Conservation (phyloP, 2,113 vertebrate species). For the Lasiurus borealis region DNA sequence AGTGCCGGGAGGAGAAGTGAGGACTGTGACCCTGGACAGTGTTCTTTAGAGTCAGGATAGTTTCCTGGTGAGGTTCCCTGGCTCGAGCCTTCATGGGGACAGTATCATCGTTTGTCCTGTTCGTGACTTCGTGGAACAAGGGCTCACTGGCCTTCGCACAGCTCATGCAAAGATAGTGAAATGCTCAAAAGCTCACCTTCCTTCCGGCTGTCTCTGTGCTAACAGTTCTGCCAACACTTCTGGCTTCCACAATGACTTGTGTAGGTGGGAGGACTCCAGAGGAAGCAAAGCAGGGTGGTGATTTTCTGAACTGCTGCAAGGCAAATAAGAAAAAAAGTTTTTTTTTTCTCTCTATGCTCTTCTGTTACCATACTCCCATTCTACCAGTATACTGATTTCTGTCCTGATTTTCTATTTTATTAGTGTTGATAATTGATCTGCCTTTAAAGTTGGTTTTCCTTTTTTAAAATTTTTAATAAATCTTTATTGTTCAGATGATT, state of each 20-base stretch:
- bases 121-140: background rate
- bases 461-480: background rate
- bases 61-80: background rate
- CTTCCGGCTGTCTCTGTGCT: background rate
- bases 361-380: background rate
- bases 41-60: background rate
- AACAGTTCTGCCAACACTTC: background rate
- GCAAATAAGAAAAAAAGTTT: background rate
- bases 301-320: background rate
- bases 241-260: background rate
- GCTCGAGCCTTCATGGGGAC: background rate
- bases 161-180: background rate
- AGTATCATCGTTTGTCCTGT: background rate
- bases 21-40: background rate
- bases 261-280: background rate
- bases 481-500: too few relatives aligned
- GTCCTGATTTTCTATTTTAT: background rate
- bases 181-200: background rate
- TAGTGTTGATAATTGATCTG: background rate
- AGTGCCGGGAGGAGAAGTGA: background rate
- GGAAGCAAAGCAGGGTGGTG: background rate
- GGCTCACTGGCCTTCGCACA: background rate
- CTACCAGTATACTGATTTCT: background rate
- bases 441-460: background rate
- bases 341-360: background rate